Base-by-base conservation (phyloP, 1,140 invertebrate species). In the Rhopalosiphum padi region DNA sequence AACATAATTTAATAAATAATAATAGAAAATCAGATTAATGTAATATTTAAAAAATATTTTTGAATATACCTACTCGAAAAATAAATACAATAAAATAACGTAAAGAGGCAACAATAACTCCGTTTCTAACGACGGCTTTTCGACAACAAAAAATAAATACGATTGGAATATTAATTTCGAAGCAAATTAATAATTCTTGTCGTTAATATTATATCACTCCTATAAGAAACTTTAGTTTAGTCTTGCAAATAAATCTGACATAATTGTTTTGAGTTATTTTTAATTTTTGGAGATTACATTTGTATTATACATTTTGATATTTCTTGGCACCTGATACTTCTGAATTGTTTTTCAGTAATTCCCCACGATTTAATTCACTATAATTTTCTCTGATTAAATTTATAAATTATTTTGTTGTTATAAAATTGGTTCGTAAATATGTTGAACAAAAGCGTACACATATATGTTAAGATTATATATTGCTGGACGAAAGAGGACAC, bases 1-100 rank as follows among this genome's bases (percentile, higher is more conserved):
- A 25, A n/a, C 25, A 68, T 68, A n/a, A 77, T 77, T n/a, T n/a
- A n/a, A 77, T 77, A 77, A 77, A n/a, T 77, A 77, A 77, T n/a
- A 68, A n/a, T 30, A 60, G 30, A 30, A 68, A 77, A n/a, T n/a
- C 11, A 77, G 15, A 4, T 7, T 30, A n/a, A n/a, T 68, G 15
- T 77, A 77, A n/a, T n/a, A n/a, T 77, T 77, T n/a, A 68, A 68
- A 68, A 68, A 15, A 68, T 68, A 68, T 68, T 4, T 68, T 68
- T 68, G 30, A 68, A 68, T 77, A 35, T 30, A 77, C 30, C n/a
- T 18, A 18, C 60, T 77, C 15, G 2, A 77, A 18, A 68, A 77
- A 35, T n/a, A 1, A 77, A 77, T 6, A 77, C 11, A n/a, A n/a
- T 18, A 18, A 77, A 77, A 77, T 7, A n/a, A n/a, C 4, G 4